phyloP scores from a whole-genome alignment of 2,113 vertebrate species.

The Willisornis vidua region DNA sequence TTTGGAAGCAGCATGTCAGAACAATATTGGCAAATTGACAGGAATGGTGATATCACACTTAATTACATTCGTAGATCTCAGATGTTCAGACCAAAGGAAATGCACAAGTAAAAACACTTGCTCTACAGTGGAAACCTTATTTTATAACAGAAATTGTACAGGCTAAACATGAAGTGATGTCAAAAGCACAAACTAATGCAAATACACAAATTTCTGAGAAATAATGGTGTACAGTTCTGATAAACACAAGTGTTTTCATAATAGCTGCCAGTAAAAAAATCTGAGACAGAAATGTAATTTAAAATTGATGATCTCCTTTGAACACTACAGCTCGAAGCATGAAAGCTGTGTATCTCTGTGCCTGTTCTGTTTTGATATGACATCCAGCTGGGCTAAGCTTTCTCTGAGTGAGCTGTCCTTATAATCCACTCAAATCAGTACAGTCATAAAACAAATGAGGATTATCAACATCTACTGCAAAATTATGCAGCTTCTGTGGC shows the following conservation, averaged over 20 bases:
- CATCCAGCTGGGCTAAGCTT: conserved; percentile 20
- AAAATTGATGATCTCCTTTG: neutral
- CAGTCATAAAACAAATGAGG: conserved; percentile 37
- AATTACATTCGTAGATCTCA: neutral
- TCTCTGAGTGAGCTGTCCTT: conserved; percentile 7
- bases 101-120: neutral
- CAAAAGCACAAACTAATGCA: neutral
- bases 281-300: neutral
- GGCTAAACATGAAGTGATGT: neutral
- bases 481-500: neutral
- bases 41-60: neutral
- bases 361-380: neutral
- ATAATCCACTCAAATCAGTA: conserved; percentile 47
- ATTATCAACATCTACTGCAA: conserved; percentile 25
- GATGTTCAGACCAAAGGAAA: neutral
- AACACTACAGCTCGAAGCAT: neutral
- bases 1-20: neutral
- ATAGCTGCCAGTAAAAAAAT: neutral
- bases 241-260: neutral
- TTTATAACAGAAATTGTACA: neutral
- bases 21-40: neutral
- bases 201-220: neutral
- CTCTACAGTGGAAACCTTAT: neutral
- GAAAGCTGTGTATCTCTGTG: neutral
- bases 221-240: neutral